Base-by-base conservation (phyloP, 1,140 invertebrate genomes). In the Drosophila saltans region DNA sequence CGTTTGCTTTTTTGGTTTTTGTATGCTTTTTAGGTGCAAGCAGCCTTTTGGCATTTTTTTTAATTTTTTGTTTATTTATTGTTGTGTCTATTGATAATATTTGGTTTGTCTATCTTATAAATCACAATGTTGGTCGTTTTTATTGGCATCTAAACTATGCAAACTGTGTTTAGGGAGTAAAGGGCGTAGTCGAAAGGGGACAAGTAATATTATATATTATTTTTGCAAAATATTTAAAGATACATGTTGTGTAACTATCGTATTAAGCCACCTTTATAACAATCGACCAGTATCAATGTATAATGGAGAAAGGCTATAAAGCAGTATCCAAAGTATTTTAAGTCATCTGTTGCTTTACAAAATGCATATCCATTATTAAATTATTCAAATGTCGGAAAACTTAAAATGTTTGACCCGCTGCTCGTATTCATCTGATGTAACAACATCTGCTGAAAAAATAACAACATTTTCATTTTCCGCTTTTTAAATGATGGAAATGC, bases 31-130 rank as follows among this genome's bases (percentile, higher is more conserved):
- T 28, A 39, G 67, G 43, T 75, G 70, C 70, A 67, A 64, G 63
- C 73, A 67, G 72, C 41, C 66, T 75, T 77, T 77, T 77, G 56
- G 75, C 60, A 70, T 69, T 62, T 65, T 56, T 10, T 66, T 45
- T 48, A 33, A 52, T 24, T 40, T 59, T 80, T 75, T 66, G 62
- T 72, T 65, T 81, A 24, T 66, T 71, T 66, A 52, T 71, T 68
- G 60, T 74, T 74, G 81, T 69, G 75, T 72, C 84, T 88, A 78
- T 81, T 89, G 84, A 83, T 80, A 89, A 83, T 89, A 84, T 79
- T 89, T 76, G 58, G 69, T 70, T 81, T 84, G 85, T 81, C 84
- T 89, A 89, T 84, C 84, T 81, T 89, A 89, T 89, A 89, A 89
- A 89, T 89, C 84, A 48, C 45, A 89, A 70, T 89, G 74, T 89